Evolutionary conservation across 2,888 invertebrate species (phyloP).

Genomic region (Abrostola tripartita): DNA sequence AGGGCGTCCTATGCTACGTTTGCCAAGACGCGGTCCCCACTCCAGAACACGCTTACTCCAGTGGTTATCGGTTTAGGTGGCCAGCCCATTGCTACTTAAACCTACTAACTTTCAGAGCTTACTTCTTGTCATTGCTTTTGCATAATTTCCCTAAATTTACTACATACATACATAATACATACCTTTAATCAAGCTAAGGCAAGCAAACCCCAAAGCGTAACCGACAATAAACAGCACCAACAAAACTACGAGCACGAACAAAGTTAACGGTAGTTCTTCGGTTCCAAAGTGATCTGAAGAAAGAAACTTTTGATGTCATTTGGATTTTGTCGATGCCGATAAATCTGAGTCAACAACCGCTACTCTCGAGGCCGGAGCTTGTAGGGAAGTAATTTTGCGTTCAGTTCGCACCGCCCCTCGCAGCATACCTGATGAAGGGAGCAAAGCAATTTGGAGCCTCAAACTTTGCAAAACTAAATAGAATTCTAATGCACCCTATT

Average conservation of each 20-base stretch:
- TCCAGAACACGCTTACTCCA: too few species aligned
- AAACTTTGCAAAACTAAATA: conserved; percentile 53
- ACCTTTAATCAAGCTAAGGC: too few species aligned
- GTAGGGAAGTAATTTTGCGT: conserved; percentile 62
- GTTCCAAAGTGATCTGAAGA: neutral
- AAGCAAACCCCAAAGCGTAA: too few species aligned
- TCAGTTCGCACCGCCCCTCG: conserved; percentile 49
- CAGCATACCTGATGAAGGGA: conserved; percentile 71
- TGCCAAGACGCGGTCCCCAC: too few species aligned
- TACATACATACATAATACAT: too few species aligned
- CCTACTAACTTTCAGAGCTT: too few species aligned
- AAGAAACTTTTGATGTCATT: conserved; percentile 2
- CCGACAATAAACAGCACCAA: too few species aligned
- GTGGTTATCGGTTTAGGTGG: too few species aligned
- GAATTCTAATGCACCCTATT: conserved; percentile 34
- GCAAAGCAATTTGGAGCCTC: conserved; percentile 61
- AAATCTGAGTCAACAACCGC: conserved; percentile 26
- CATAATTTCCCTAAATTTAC: too few species aligned
- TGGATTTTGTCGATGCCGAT: conserved; percentile 18
- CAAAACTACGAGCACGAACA: neutral
- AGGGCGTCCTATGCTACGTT: too few species aligned
- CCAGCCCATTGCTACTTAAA: too few species aligned
- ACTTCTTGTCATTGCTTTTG: too few species aligned
- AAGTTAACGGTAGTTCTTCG: neutral
- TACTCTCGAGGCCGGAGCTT: conserved; percentile 39